Conservation (phyloP, 1,140 invertebrate genomes). For the Capitella teleta region DNA sequence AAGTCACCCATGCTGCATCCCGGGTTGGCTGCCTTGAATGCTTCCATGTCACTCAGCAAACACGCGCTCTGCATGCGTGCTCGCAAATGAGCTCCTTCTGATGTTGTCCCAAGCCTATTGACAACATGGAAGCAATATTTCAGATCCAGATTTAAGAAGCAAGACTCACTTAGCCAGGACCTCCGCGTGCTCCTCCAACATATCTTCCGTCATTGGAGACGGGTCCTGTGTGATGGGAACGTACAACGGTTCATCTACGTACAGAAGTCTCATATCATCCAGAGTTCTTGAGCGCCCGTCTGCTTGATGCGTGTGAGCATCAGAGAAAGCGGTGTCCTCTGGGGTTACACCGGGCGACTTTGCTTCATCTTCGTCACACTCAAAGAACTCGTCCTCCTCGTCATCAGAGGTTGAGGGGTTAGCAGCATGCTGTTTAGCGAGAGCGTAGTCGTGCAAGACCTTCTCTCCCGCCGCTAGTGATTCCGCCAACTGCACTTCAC, state of each 20-base stretch:
- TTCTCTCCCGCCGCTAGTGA: neutral
- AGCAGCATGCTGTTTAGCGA: too few species aligned
- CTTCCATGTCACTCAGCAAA: conserved; percentile 93
- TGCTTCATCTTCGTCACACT: conserved; percentile 47
- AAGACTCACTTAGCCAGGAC: conserved; percentile 52
- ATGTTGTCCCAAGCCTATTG: conserved; percentile 65
- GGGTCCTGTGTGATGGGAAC: conserved; percentile 87
- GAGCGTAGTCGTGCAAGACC: neutral
- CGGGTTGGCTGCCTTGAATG: conserved; percentile 97
- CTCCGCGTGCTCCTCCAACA: conserved; percentile 84
- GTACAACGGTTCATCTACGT: conserved; percentile 49
- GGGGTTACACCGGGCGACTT: conserved; percentile 5
- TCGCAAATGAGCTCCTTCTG: conserved; percentile 67
- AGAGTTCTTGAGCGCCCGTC: conserved; percentile 53
- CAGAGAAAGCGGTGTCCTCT: conserved; percentile 34
- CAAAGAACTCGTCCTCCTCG: conserved; percentile 67
- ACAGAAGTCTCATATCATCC: conserved; percentile 42
- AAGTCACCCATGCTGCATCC: conserved; percentile 85
- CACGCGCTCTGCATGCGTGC: conserved; percentile 90
- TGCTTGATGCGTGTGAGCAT: conserved; percentile 47
- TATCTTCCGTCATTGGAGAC: conserved; percentile 92
- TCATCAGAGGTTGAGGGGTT: too few species aligned
- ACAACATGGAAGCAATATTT: neutral
- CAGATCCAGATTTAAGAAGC: neutral
- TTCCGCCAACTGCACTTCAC: conserved; percentile 17